Percentiles rank a stretch among this genome's conserved stretches.
Evolutionary conservation across 2,888 invertebrate genomes (phyloP).

Genomic region (Agrochola lychnidis): DNA sequence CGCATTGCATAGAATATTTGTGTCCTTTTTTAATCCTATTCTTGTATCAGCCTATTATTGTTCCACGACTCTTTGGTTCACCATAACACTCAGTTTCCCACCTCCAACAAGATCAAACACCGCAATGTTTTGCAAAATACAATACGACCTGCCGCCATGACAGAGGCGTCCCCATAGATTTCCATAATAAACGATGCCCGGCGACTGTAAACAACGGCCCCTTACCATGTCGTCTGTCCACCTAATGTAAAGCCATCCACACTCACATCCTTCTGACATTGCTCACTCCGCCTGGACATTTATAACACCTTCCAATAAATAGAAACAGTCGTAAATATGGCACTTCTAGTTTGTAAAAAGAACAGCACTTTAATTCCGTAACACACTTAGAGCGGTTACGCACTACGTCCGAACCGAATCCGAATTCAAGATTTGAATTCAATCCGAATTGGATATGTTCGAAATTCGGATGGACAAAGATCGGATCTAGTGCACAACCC

Average conservation of each 20-base stretch:
- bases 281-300: conserved; percentile 16
- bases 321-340: background rate
- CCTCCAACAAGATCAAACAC: background rate
- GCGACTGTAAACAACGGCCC: conserved; percentile 30
- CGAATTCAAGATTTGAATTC: no score
- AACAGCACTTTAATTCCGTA: no score
- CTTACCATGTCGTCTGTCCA: conserved; percentile 14
- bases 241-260: conserved; percentile 37
- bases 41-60: background rate
- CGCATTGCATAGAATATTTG: background rate
- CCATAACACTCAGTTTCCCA: background rate
- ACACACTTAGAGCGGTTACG: no score
- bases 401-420: no score
- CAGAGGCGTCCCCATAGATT: conserved; percentile 41
- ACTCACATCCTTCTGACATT: conserved; percentile 16
- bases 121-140: conserved; percentile 22
- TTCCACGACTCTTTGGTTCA: background rate
- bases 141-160: conserved; percentile 31
- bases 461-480: no score
- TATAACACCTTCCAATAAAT: conserved; percentile 25
- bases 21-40: background rate
- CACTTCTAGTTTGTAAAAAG: background rate
- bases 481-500: no score
- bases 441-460: no score
- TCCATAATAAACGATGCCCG: conserved; percentile 49